Conservation (phyloP, 2,113 vertebrate species). For the Siphamia tubifer region DNA sequence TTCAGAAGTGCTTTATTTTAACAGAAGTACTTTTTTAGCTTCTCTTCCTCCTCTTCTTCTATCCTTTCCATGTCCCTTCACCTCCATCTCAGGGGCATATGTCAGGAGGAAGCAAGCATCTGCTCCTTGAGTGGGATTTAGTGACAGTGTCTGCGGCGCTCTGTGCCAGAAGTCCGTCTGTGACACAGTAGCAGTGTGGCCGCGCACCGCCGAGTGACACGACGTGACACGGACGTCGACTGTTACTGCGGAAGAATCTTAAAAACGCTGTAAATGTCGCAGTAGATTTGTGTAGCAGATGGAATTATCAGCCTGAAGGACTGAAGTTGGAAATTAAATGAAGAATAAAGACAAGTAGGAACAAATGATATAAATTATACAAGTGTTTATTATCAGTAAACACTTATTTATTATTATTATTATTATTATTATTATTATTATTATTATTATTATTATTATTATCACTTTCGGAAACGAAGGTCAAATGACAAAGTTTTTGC, state of each 20-base stretch:
- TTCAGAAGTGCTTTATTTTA: too few relatives aligned
- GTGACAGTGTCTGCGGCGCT: slow-evolving; percentile 28
- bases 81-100: slow-evolving; percentile 69
- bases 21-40: too few relatives aligned
- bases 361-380: not conserved
- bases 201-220: slow-evolving; percentile 30
- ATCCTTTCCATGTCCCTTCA: slow-evolving; percentile 31
- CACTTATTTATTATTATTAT: too few relatives aligned
- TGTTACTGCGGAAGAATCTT: slow-evolving; percentile 32
- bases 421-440: too few relatives aligned
- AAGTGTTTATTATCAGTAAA: not conserved
- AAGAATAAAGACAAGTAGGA: not conserved
- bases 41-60: not conserved
- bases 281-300: not conserved
- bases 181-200: slow-evolving; percentile 45
- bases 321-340: not conserved
- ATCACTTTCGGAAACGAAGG: too few relatives aligned
- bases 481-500: too few relatives aligned
- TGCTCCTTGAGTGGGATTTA: slow-evolving; percentile 75
- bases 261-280: slow-evolving; percentile 3
- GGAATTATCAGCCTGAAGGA: not conserved
- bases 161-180: slow-evolving; percentile 53
- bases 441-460: too few relatives aligned
- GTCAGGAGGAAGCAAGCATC: slow-evolving; percentile 76
- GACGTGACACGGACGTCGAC: slow-evolving; percentile 40